A percentile compares a stretch with the other conserved stretches of the same genome.
phyloP scores from a whole-genome alignment of 2,888 invertebrate species.

The Amiota mariae region DNA sequence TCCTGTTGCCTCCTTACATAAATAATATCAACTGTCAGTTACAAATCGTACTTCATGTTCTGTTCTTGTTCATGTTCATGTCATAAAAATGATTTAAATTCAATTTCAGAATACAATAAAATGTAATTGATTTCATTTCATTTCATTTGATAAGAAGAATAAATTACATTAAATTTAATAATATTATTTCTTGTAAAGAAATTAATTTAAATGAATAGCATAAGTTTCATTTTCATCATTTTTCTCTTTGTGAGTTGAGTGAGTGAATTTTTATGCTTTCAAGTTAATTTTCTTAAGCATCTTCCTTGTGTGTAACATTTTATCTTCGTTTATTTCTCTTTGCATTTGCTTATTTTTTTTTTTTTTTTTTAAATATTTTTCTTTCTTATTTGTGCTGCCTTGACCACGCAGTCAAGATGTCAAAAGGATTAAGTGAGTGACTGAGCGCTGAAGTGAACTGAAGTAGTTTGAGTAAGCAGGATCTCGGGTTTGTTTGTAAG shows the following conservation, averaged over 20 bases:
- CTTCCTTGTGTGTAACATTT: not conserved
- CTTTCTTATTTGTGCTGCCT: not conserved
- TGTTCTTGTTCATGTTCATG: too few relatives aligned
- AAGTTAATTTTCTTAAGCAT: slow-evolving; percentile 17
- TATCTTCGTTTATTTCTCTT: slow-evolving; percentile 1
- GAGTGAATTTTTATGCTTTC: slow-evolving; percentile 23
- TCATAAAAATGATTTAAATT: too few relatives aligned
- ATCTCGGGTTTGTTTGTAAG: not conserved
- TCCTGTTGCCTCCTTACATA: too few relatives aligned
- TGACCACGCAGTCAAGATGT: slow-evolving; percentile 38
- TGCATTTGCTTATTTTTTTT: not conserved
- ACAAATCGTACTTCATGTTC: too few relatives aligned
- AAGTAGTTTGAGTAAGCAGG: not conserved
- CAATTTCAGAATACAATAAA: too few relatives aligned
- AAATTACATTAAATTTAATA: too few relatives aligned
- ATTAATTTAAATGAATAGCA: too few relatives aligned
- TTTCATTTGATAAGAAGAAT: too few relatives aligned
- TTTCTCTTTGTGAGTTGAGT: slow-evolving; percentile 3
- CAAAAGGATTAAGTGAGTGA: slow-evolving; percentile 40
- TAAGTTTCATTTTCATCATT: too few relatives aligned
- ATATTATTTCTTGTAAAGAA: too few relatives aligned
- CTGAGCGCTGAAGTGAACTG: not conserved
- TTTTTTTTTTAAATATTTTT: slow-evolving; percentile 15
- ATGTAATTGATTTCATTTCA: too few relatives aligned
- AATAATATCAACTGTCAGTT: too few relatives aligned